A percentile compares a stretch with the other conserved stretches of the same genome.
Evolutionary conservation across 2,888 invertebrate genomes (phyloP).

Genomic region (Abscondita cerata): DNA sequence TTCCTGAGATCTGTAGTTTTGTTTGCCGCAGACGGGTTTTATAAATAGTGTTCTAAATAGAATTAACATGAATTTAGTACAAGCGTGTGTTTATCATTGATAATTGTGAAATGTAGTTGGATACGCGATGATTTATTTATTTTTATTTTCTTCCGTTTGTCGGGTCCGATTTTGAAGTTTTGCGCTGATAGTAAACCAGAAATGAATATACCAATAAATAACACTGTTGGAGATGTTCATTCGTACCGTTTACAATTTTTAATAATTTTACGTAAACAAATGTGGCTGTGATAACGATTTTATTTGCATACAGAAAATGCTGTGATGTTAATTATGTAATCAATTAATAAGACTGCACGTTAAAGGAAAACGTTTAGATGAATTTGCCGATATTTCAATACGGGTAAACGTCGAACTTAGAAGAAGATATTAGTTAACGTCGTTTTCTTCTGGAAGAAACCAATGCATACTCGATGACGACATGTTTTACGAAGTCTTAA

Average conservation of each 20-base stretch:
- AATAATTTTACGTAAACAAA: conserved; percentile 3
- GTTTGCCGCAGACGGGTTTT: conserved; percentile 6
- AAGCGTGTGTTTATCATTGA: conserved; percentile 3
- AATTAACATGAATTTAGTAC: conserved; percentile 8
- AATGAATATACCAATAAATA: too few species aligned
- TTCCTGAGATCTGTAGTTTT: conserved; percentile 9
- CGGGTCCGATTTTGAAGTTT: background rate
- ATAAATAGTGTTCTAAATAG: conserved; percentile 1
- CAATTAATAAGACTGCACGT: conserved; percentile 12
- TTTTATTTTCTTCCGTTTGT: conserved; percentile 1
- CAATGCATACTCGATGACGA: conserved; percentile 5
- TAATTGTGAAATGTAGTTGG: conserved; percentile 8
- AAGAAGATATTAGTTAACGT: background rate
- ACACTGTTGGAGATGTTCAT: too few species aligned
- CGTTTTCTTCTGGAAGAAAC: conserved; percentile 2
- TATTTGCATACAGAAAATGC: conserved; percentile 18
- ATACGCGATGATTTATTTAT: background rate
- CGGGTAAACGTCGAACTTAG: background rate
- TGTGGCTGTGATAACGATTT: conserved; percentile 8
- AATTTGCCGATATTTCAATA: conserved; percentile 11
- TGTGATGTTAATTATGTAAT: conserved; percentile 14
- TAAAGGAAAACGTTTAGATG: background rate
- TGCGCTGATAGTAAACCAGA: too few species aligned
- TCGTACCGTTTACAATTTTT: conserved; percentile 8
- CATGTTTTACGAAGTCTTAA: conserved; percentile 1